Evolutionary conservation across 1,140 invertebrate genomes (phyloP), one percentile per base, ranked within the genome.

Genomic region (Caenorhabditis tropicalis): DNA sequence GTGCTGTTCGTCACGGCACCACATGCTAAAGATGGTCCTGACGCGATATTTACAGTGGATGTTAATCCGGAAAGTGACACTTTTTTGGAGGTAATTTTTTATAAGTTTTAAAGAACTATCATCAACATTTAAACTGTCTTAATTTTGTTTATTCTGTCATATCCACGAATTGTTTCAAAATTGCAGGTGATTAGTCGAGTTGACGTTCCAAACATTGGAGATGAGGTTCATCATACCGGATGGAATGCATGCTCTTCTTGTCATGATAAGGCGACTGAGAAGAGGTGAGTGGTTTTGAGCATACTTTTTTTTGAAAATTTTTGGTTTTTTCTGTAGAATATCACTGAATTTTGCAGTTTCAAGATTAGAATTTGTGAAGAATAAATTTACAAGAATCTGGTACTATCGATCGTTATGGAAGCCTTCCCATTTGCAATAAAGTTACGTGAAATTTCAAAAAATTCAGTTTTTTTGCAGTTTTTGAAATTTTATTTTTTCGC

Each of bases 171-270:
- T 46, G 21, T 79, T 49, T 79, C 36, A 79, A 21, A 43, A 85
- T 89, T 88, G 0, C 89, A 98, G 96, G 95, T 98, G 3, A 95
- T 98, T 74, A 94, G 96, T 90, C 94, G 96, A 65, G 93, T 95
- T 0, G 93, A 94, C 83, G 95, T 96, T 89, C 94, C 94, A n/a
- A 91, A 95, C 81, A 89, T 93, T 6, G 95, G 94, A 1, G 96
- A 99, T 90, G 97, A 99, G 91, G 91, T 99, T 0, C 97, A 99
- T 91, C 97, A 98, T 91, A 95, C 94, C 21, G 97, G 96, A 0
- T 98, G 96, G 96, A 98, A 98, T 90, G 94, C 96, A 10, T 99
- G 97, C 91, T 96, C 95, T 86, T 96, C 96, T 92, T 98, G 96
- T 91, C 93, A 94, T 91, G 93, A 93, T 56, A 94, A 94, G 86